These are phyloP conservation scores for Tapirus indicus DNA, from an alignment of 2,797 vertebrate species.

Conservation along the genomic window DNA sequence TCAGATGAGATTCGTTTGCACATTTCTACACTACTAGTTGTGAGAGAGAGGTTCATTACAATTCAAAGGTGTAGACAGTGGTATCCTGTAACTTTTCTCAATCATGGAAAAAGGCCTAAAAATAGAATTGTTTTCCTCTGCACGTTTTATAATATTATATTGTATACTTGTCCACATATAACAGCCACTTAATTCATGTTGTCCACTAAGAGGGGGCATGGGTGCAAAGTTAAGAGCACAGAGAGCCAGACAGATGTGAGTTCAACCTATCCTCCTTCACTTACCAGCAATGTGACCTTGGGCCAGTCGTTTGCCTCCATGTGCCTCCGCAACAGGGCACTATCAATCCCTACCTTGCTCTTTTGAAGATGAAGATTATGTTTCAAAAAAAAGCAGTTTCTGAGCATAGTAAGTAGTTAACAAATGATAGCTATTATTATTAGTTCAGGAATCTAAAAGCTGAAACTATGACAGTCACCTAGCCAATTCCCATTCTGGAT, in stretches of 20 bases:
- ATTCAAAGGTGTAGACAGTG: neutral
- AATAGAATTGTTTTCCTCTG: neutral
- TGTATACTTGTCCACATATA: neutral
- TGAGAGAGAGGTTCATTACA: neutral
- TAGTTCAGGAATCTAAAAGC: neutral
- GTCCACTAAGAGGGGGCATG: neutral
- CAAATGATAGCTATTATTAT: neutral
- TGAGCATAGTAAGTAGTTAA: neutral
- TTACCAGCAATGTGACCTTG: neutral
- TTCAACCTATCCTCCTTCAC: neutral
- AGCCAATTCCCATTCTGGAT: neutral
- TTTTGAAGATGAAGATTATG: neutral
- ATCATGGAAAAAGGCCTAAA: neutral
- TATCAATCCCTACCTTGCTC: neutral
- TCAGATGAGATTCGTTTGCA: neutral
- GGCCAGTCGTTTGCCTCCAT: neutral
- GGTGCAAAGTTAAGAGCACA: neutral
- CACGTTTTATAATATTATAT: neutral
- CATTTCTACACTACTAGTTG: neutral
- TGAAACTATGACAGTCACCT: neutral
- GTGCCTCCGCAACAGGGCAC: neutral
- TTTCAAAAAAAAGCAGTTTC: neutral
- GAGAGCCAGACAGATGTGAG: neutral
- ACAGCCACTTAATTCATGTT: neutral
- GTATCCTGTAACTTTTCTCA: neutral